These are phyloP conservation scores for Cairina moschata DNA, from an alignment of 2,113 vertebrate species.

Conservation along the genomic window DNA sequence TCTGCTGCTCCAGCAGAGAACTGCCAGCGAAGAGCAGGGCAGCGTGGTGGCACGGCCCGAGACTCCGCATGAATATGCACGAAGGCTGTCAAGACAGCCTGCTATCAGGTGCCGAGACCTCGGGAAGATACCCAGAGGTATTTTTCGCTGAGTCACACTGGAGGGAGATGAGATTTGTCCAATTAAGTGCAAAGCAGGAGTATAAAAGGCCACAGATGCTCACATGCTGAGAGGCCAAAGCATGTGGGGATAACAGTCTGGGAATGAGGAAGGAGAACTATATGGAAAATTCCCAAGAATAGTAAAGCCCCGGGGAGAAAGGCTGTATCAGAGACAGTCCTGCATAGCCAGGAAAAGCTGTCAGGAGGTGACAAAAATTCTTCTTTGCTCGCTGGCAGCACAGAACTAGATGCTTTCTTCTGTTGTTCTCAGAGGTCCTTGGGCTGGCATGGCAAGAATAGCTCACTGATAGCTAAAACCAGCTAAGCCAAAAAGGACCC, in stretches of 20 bases:
- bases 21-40: background rate
- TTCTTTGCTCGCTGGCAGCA: slow-evolving; percentile 34
- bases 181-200: background rate
- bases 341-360: slow-evolving; percentile 30
- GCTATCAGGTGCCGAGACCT: background rate
- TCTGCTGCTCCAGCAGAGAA: background rate
- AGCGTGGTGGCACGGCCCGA: background rate
- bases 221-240: background rate
- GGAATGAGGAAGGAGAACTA: slow-evolving; percentile 38
- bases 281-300: slow-evolving; percentile 60
- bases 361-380: slow-evolving; percentile 13
- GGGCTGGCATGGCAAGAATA: background rate
- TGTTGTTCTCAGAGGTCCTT: background rate
- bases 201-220: slow-evolving; percentile 1
- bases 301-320: slow-evolving; percentile 40
- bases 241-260: background rate
- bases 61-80: background rate
- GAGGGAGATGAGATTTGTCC: background rate
- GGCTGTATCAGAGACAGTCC: background rate
- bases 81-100: background rate
- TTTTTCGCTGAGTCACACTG: background rate
- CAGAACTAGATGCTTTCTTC: background rate
- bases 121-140: background rate
- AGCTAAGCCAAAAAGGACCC: background rate
- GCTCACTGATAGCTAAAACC: background rate